Evolutionary conservation across 2,797 vertebrate species (phyloP).

Genomic region (Sebastes steindachneri): DNA sequence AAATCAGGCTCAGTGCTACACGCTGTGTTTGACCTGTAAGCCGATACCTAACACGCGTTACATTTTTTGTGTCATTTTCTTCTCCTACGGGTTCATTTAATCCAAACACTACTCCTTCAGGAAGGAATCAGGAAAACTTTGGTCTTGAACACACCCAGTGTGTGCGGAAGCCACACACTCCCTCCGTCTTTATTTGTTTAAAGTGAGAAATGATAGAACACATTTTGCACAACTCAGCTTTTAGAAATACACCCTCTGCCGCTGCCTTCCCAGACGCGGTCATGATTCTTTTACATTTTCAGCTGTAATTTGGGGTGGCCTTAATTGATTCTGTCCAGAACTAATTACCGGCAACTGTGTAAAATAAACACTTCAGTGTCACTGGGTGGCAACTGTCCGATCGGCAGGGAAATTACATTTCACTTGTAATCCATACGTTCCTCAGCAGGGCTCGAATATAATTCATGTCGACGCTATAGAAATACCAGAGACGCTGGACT

Average conservation of each 20-base stretch:
- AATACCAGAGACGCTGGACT: conserved; percentile 64
- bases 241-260: conserved; percentile 31
- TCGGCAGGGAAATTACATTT: conserved; percentile 76
- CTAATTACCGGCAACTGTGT: conserved; percentile 74
- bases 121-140: conserved; percentile 47
- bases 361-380: conserved; percentile 82
- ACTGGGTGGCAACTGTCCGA: conserved; percentile 71
- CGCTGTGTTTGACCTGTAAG: conserved; percentile 63
- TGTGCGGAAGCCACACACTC: conserved; percentile 57
- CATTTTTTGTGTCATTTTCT: conserved; percentile 10
- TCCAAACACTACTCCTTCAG: conserved; percentile 55
- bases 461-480: conserved; percentile 76
- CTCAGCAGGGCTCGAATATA: conserved; percentile 64
- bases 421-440: conserved; percentile 79
- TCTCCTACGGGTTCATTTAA: conserved; percentile 49
- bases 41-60: conserved; percentile 57
- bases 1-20: conserved; percentile 45
- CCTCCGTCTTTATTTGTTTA: conserved; percentile 60
- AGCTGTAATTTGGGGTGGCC: conserved; percentile 60
- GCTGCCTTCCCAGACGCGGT: conserved; percentile 23
- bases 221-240: conserved; percentile 54
- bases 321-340: conserved; percentile 78
- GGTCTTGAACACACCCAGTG: conserved; percentile 53
- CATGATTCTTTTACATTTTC: conserved; percentile 61
- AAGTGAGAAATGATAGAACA: conserved; percentile 61